Conservation (phyloP, 1,140 invertebrate species). For the Drosophila parabipectinata region DNA sequence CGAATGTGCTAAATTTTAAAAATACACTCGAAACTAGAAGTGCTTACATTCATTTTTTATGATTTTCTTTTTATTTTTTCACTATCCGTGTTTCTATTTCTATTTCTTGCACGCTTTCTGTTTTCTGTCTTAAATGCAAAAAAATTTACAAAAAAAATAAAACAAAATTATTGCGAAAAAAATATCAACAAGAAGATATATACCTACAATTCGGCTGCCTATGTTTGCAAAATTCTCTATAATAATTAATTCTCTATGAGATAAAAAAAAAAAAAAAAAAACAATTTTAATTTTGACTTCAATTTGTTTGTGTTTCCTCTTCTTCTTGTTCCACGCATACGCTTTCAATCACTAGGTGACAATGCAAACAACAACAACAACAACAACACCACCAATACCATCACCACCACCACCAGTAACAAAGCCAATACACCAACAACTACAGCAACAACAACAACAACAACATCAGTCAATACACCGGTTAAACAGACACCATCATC, state of each 20-base stretch:
- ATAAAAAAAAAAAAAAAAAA: constrained; percentile 30
- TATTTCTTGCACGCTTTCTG: constrained; percentile 32
- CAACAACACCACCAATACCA: constrained; percentile 29
- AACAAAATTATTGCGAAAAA: constrained; percentile 9
- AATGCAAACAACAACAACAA: constrained; percentile 68
- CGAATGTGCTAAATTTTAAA: constrained; percentile 67
- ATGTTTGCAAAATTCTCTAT: constrained; percentile 49
- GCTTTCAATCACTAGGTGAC: constrained; percentile 77
- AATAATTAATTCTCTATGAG: constrained; percentile 34
- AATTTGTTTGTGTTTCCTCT: constrained; percentile 81
- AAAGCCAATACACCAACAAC: constrained; percentile 52
- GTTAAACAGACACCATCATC: constrained; percentile 68
- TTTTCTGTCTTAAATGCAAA: constrained; percentile 19
- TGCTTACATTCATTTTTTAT: constrained; percentile 63
- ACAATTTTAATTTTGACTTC: constrained; percentile 74
- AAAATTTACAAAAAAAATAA: constrained; percentile 11
- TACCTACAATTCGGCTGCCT: constrained; percentile 60
- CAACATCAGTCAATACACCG: constrained; percentile 60
- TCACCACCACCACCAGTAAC: constrained; percentile 51
- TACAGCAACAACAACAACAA: constrained; percentile 55
- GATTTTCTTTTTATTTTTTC: constrained; percentile 56
- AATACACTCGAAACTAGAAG: constrained; percentile 62
- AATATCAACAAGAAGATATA: constrained; percentile 24
- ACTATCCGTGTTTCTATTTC: constrained; percentile 64
- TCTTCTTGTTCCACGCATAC: constrained; percentile 72